phyloP scores from a whole-genome alignment of 2,888 invertebrate species.

The Dryocosmus kuriphilus region DNA sequence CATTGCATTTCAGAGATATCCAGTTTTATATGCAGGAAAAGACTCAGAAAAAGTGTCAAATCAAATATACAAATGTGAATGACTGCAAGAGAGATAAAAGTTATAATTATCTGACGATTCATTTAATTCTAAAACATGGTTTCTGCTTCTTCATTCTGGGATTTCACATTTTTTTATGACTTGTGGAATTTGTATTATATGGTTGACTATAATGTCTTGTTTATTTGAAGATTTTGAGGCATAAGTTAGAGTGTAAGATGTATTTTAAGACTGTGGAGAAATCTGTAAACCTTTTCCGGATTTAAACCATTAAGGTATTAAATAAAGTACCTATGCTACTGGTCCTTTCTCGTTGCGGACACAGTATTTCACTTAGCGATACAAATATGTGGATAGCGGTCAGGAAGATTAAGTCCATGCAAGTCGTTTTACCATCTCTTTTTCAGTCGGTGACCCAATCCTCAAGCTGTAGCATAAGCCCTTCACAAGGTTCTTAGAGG shows the following conservation, averaged over 20 bases:
- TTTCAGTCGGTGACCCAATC: slow-evolving; percentile 42
- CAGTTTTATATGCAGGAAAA: slow-evolving; percentile 28
- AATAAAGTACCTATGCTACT: slow-evolving; percentile 3
- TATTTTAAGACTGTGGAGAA: neutral
- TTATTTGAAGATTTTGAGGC: too few species aligned
- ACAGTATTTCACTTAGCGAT: slow-evolving; percentile 43
- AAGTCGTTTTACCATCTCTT: slow-evolving; percentile 28
- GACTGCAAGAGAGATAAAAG: slow-evolving; percentile 9
- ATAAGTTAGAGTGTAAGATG: neutral
- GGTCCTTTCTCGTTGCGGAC: slow-evolving; percentile 19
- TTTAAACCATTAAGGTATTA: neutral
- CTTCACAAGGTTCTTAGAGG: neutral
- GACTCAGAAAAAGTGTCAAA: slow-evolving; percentile 20
- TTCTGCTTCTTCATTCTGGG: neutral
- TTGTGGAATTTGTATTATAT: slow-evolving; percentile 2
- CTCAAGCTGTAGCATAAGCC: neutral
- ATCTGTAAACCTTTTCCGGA: too few species aligned
- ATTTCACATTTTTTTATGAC: neutral
- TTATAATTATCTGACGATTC: slow-evolving; percentile 34
- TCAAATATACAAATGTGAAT: slow-evolving; percentile 3
- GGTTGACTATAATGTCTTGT: too few species aligned
- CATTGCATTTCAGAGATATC: slow-evolving; percentile 25
- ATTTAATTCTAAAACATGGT: neutral
- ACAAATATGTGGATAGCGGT: slow-evolving; percentile 44
- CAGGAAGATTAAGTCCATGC: slow-evolving; percentile 39